Percentiles rank a stretch among this genome's conserved stretches.
These are phyloP conservation scores for Galendromus occidentalis DNA, from an alignment of 1,140 invertebrate genomes.

Conservation along the genomic window DNA sequence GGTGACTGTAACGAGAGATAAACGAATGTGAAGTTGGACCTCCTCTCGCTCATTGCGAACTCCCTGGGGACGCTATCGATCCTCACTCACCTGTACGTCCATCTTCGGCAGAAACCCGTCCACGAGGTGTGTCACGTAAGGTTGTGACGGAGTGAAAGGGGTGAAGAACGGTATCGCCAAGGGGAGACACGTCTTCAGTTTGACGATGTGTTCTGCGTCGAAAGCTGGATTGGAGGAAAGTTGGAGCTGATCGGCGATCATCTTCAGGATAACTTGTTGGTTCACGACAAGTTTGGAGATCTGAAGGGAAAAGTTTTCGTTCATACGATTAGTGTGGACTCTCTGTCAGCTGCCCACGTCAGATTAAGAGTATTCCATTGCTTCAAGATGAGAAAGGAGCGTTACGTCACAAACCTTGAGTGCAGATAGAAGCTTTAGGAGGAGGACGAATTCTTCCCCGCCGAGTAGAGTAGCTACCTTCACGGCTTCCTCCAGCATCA, in stretches of 20 bases:
- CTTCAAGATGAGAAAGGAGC: too few species aligned
- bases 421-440: slow-evolving; percentile 52
- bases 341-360: too few species aligned
- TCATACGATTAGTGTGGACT: too few species aligned
- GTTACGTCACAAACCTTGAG: background rate
- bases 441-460: slow-evolving; percentile 69
- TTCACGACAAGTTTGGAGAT: slow-evolving; percentile 55
- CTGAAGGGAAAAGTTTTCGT: slow-evolving; percentile 24
- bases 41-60: too few species aligned
- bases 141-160: background rate
- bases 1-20: background rate
- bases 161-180: background rate
- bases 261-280: slow-evolving; percentile 62
- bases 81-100: slow-evolving; percentile 17
- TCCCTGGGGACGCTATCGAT: too few species aligned
- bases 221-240: background rate
- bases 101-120: slow-evolving; percentile 50
- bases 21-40: slow-evolving; percentile 26
- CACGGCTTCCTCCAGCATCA: slow-evolving; percentile 11
- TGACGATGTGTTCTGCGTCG: background rate
- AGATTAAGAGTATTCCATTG: too few species aligned
- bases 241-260: slow-evolving; percentile 48
- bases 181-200: background rate
- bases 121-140: slow-evolving; percentile 14
- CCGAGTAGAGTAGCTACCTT: slow-evolving; percentile 12